Conservation (phyloP, 2,113 vertebrate genomes). For the Heterochromis multidens region DNA sequence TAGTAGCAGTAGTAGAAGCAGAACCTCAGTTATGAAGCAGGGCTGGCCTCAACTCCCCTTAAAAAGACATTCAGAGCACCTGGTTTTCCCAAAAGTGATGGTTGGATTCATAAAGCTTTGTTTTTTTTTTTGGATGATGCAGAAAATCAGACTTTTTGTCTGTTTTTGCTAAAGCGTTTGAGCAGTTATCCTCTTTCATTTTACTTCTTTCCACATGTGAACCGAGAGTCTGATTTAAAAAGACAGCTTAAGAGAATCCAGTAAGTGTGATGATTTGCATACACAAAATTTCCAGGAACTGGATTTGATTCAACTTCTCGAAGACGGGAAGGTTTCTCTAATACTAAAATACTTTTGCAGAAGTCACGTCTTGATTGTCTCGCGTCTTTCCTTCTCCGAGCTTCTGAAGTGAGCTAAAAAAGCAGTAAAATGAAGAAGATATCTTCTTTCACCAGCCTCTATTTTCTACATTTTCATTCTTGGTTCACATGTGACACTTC, state of each 20-base stretch:
- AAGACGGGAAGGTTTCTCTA: background rate
- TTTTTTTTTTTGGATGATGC: background rate
- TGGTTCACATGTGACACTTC: background rate
- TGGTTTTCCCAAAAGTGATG: background rate
- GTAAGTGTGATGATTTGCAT: background rate
- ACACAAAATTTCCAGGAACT: background rate
- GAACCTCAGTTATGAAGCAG: conserved; percentile 60
- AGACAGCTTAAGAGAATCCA: background rate
- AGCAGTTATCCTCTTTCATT: background rate
- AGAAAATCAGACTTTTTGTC: background rate
- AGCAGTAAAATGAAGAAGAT: background rate
- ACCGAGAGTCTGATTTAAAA: background rate
- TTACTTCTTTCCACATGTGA: background rate
- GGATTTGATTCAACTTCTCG: background rate
- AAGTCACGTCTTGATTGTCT: background rate
- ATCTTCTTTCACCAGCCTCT: background rate
- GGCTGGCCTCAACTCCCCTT: conserved; percentile 55
- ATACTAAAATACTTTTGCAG: background rate
- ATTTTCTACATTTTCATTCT: background rate
- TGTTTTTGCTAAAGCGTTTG: background rate
- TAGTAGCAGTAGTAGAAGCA: conserved; percentile 67
- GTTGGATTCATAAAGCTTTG: background rate
- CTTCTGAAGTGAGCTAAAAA: background rate
- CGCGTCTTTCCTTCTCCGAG: background rate
- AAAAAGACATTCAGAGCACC: background rate